Evolutionary conservation across 2,113 vertebrate genomes (phyloP).

Genomic region (Garra rufa): DNA sequence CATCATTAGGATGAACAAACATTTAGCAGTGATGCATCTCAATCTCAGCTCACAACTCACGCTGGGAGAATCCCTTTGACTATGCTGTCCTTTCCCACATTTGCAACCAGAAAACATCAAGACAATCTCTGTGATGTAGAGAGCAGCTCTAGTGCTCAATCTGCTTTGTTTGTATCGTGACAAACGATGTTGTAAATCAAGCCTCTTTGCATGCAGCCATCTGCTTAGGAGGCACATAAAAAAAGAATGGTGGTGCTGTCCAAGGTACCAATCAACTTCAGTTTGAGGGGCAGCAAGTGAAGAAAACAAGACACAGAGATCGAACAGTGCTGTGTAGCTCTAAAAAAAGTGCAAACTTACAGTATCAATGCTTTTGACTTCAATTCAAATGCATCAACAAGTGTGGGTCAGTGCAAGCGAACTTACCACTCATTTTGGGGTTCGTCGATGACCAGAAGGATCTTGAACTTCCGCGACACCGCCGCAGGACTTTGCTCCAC

Average conservation of each 20-base stretch:
- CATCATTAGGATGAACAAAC: not conserved
- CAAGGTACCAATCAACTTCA: not conserved
- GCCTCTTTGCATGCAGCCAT: conserved; percentile 1
- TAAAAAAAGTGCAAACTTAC: not conserved
- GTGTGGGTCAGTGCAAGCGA: not conserved
- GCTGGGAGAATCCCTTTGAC: not conserved
- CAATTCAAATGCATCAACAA: not conserved
- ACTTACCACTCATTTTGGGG: conserved; percentile 93
- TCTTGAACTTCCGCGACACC: conserved; percentile 85
- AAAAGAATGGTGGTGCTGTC: not conserved
- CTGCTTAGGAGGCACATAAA: not conserved
- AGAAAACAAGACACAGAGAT: not conserved
- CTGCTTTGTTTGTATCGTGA: not conserved
- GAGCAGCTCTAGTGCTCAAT: not conserved
- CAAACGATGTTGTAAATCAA: not conserved
- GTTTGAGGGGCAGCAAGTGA: not conserved
- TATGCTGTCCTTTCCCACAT: not conserved
- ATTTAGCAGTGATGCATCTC: conserved; percentile 6
- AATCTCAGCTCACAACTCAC: not conserved
- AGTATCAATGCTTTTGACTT: not conserved
- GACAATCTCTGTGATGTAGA: not conserved
- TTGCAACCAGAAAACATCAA: not conserved
- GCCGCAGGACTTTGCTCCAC: conserved; percentile 79
- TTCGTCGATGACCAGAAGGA: conserved; percentile 93
- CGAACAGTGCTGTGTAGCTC: not conserved